Evolutionary conservation across 1,140 invertebrate species (phyloP), one percentile per base, ranked within the genome.

Genomic region (Mizuhopecten yessoensis): DNA sequence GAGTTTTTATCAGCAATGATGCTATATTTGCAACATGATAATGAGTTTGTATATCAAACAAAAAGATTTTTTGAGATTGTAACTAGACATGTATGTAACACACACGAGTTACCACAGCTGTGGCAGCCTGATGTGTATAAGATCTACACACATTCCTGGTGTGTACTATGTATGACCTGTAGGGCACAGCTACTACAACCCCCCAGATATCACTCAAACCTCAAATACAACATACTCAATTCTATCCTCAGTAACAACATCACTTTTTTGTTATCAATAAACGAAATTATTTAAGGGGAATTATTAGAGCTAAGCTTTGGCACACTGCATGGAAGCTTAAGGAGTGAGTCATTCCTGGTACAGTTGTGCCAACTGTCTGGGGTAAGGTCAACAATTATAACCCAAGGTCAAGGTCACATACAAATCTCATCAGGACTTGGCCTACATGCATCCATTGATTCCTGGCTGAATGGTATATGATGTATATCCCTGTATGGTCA

Each of bases 101-200:
- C 29, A 75, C n/a, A 45, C 10, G 9, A 45, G 42, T 45, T 45
- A 45, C 42, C 17, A 75, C 57, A 29, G 23, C 57, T 29, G 36
- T 5, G 36, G 23, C 23, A 29, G 57, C 42, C 23, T 29, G 57
- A 75, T n/a, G 57, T n/a, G 57, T 75, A 75, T 75, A 29, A 29
- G 57, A 75, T 75, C n/a, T n/a, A 75, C 23, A 0, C 9, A 75
- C 57, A 75, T 75, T 75, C 57, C 57, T 29, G 5, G n/a, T 29
- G n/a, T 75, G 57, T 75, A 75, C 57, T 75, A 75, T 75, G n/a
- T 45, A 9, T 75, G 57, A 75, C 57, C 57, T 75, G n/a, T n/a
- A 45, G 42, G 42, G 42, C 17, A 45, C 17, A 15, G 42, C 23
- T 29, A 29, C 45, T 75, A 75, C 57, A 75, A 75, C 57, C n/a